These are phyloP conservation scores for Gobius niger DNA, from an alignment of 2,113 vertebrate species.

Conservation along the genomic window DNA sequence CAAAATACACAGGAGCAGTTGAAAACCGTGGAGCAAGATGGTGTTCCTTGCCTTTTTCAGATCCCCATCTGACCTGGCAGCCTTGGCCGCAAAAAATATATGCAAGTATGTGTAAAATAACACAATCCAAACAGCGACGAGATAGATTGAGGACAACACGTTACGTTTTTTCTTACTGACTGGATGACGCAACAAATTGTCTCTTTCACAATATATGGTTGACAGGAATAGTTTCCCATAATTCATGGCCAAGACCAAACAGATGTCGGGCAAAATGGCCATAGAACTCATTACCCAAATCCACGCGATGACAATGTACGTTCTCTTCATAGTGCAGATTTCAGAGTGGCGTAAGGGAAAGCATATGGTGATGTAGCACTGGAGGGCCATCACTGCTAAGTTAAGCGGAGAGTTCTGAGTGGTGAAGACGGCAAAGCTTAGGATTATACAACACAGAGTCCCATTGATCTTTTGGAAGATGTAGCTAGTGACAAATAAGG, in stretches of 20 bases:
- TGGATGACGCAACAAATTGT: background rate
- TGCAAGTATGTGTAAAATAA: slow-evolving; percentile 49
- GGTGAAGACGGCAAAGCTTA: slow-evolving; percentile 39
- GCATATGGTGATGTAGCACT: slow-evolving; percentile 63
- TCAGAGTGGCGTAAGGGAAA: slow-evolving; percentile 49
- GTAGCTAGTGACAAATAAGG: slow-evolving; percentile 16
- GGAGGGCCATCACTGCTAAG: slow-evolving; percentile 58
- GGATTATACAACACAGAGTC: slow-evolving; percentile 48
- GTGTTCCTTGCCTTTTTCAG: slow-evolving; percentile 60
- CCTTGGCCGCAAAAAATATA: slow-evolving; percentile 41
- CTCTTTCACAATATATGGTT: slow-evolving; percentile 11
- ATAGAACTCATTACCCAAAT: slow-evolving; percentile 54
- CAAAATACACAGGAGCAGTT: slow-evolving; percentile 58
- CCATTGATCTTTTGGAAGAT: slow-evolving; percentile 19
- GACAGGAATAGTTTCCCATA: background rate
- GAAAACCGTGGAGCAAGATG: slow-evolving; percentile 59
- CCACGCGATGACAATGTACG: slow-evolving; percentile 48
- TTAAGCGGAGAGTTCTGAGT: slow-evolving; percentile 62
- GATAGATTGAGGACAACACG: slow-evolving; percentile 19
- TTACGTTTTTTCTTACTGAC: slow-evolving; percentile 22
- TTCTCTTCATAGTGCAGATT: slow-evolving; percentile 58
- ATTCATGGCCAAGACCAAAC: slow-evolving; percentile 27
- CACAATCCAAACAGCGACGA: slow-evolving; percentile 41
- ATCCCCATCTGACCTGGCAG: slow-evolving; percentile 27
- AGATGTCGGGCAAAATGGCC: slow-evolving; percentile 48